These are phyloP conservation scores for Scaptomyza cyrtandrae DNA, from an alignment of 2,888 invertebrate species.

Conservation along the genomic window DNA sequence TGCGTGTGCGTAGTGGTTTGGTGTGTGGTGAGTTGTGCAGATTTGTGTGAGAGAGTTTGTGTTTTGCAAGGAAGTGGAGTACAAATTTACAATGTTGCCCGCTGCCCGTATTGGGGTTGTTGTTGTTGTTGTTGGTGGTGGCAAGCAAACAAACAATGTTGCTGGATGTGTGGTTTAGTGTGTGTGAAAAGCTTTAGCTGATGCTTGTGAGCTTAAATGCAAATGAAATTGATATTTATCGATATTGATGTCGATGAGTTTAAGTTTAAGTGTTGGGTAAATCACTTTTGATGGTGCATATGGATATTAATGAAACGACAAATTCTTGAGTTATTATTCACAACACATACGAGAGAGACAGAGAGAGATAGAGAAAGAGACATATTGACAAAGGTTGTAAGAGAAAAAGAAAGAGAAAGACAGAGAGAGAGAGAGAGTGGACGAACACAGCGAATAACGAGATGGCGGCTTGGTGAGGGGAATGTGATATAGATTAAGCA, in stretches of 20 bases:
- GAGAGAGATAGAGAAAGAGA: conserved; percentile 9
- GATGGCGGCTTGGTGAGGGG: conserved; percentile 30
- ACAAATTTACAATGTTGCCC: conserved; percentile 28
- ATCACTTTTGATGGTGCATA: conserved; percentile 27
- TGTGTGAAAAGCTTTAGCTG: conserved; percentile 11
- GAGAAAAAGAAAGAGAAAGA: conserved; percentile 16
- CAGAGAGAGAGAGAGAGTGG: conserved; percentile 8
- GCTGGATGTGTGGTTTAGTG: conserved; percentile 1
- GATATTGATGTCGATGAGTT: conserved; percentile 5
- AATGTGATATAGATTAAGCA: conserved; percentile 29
- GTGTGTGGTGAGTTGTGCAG: conserved; percentile 1
- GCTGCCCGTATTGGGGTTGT: conserved; percentile 33
- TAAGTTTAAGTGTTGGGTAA: conserved; percentile 20
- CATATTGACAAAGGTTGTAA: conserved; percentile 7
- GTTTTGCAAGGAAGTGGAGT: not conserved
- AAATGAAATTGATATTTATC: conserved; percentile 3
- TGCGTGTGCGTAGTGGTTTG: conserved; percentile 6
- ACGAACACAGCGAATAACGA: conserved; percentile 25
- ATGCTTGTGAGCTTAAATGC: conserved; percentile 16
- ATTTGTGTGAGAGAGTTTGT: not conserved
- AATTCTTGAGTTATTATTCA: conserved; percentile 27
- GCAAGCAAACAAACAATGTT: conserved; percentile 26
- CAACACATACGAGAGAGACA: conserved; percentile 41
- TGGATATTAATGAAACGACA: conserved; percentile 40
- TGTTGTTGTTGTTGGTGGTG: conserved; percentile 1